phyloP scores from a whole-genome alignment of 35 echinoderm and acorn worm genomes.

The Strongylocentrotus purpuratus region DNA sequence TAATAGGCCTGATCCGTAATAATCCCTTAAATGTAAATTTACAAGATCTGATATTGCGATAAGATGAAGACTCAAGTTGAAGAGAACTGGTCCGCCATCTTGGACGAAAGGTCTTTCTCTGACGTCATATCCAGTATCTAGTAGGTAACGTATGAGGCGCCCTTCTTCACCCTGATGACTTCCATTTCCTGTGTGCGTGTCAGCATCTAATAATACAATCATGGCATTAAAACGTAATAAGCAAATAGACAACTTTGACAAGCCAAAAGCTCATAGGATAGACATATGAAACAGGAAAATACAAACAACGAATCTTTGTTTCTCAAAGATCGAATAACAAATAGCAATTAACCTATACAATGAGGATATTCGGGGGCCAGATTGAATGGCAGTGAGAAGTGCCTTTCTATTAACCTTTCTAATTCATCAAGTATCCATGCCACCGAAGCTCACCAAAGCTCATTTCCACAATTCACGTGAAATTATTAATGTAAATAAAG shows the following conservation, averaged over 20 bases:
- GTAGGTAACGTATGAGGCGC: neutral
- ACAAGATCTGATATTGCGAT: neutral
- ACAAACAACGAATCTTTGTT: neutral
- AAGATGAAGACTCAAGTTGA: neutral
- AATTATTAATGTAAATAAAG: neutral
- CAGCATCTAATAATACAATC: neutral
- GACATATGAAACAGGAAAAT: neutral
- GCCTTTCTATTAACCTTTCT: neutral
- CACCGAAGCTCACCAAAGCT: neutral
- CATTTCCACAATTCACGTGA: neutral
- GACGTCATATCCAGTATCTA: slow-evolving; percentile 38
- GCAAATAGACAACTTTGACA: too few relatives aligned
- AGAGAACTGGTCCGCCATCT: neutral
- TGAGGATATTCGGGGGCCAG: neutral
- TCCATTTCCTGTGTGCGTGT: neutral
- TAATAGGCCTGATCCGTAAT: neutral
- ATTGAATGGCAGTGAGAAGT: neutral
- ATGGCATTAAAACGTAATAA: too few relatives aligned
- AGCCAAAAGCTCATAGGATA: neutral
- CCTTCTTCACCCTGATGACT: slow-evolving; percentile 21
- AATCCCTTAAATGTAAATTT: neutral
- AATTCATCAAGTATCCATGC: neutral
- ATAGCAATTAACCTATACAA: neutral
- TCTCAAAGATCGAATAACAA: neutral
- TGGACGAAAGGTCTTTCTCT: slow-evolving; percentile 17